Evolutionary conservation across 2,888 invertebrate species (phyloP).

Genomic region (Hypercompe scribonia): DNA sequence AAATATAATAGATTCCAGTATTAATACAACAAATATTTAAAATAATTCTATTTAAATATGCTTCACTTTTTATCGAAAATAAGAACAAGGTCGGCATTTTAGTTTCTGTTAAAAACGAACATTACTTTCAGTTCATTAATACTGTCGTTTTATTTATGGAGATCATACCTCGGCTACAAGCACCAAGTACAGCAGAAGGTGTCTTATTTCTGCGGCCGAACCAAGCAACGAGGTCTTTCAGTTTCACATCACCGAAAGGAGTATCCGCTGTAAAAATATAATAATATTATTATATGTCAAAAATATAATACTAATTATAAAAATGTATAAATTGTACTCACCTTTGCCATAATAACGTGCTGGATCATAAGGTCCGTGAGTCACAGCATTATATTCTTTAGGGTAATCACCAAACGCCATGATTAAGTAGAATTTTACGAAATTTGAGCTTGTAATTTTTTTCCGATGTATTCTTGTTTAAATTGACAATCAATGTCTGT

Average conservation of each 20-base stretch:
- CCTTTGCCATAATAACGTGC: slow-evolving; percentile 97
- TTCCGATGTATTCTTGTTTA: not conserved
- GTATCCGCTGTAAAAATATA: slow-evolving; percentile 92
- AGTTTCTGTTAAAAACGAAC: too few species aligned
- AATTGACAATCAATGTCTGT: not conserved
- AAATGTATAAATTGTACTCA: slow-evolving; percentile 83
- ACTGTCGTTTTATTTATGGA: not conserved
- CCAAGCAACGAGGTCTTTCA: slow-evolving; percentile 94
- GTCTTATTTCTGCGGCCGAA: slow-evolving; percentile 93
- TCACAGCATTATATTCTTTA: slow-evolving; percentile 94
- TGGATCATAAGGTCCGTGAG: slow-evolving; percentile 98
- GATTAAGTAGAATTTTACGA: slow-evolving; percentile 51
- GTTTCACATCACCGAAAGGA: slow-evolving; percentile 94
- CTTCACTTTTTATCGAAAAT: too few species aligned
- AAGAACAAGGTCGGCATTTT: not conserved
- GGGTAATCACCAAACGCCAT: slow-evolving; percentile 97
- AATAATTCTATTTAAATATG: too few species aligned
- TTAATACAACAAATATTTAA: too few species aligned
- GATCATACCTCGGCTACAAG: slow-evolving; percentile 89
- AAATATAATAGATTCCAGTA: too few species aligned
- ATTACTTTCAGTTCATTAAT: too few species aligned
- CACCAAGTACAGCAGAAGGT: slow-evolving; percentile 88
- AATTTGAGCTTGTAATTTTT: not conserved
- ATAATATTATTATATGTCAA: slow-evolving; percentile 34
- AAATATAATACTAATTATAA: slow-evolving; percentile 73